Conservation (phyloP, 1,140 invertebrate genomes). For the Muscidifurax raptorellus region DNA sequence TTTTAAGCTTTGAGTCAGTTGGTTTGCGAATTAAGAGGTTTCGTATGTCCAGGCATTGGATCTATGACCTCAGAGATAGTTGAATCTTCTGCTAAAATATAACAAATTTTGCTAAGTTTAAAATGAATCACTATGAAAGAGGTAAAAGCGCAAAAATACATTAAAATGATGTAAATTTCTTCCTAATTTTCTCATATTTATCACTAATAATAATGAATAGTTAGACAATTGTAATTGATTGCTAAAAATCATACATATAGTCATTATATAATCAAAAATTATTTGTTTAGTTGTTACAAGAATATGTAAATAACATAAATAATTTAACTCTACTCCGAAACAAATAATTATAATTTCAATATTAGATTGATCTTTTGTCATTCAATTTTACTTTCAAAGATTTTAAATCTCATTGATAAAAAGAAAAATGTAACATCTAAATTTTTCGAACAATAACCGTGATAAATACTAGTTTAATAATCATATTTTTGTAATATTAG, state of each 20-base stretch:
- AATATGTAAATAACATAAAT: not conserved
- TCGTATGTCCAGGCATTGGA: slow-evolving; percentile 35
- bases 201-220: slow-evolving; percentile 1
- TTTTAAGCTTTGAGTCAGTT: not conserved
- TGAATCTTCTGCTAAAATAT: slow-evolving; percentile 28
- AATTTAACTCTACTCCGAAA: not conserved
- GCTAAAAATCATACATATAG: too few relatives aligned
- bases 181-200: slow-evolving; percentile 21
- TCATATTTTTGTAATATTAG: slow-evolving; percentile 40
- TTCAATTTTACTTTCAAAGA: not conserved
- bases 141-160: slow-evolving; percentile 50
- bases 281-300: too few relatives aligned
- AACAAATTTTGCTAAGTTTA: not conserved
- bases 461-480: slow-evolving; percentile 11
- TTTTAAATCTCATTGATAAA: not conserved
- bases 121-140: slow-evolving; percentile 16
- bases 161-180: slow-evolving; percentile 20
- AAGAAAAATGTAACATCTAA: not conserved
- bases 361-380: not conserved
- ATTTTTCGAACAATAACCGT: not conserved
- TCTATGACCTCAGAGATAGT: slow-evolving; percentile 19
- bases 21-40: not conserved
- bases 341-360: not conserved
- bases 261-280: too few relatives aligned
- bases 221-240: not conserved